phyloP scores from a whole-genome alignment of 2,113 vertebrate species.

The Anolis sagrei region DNA sequence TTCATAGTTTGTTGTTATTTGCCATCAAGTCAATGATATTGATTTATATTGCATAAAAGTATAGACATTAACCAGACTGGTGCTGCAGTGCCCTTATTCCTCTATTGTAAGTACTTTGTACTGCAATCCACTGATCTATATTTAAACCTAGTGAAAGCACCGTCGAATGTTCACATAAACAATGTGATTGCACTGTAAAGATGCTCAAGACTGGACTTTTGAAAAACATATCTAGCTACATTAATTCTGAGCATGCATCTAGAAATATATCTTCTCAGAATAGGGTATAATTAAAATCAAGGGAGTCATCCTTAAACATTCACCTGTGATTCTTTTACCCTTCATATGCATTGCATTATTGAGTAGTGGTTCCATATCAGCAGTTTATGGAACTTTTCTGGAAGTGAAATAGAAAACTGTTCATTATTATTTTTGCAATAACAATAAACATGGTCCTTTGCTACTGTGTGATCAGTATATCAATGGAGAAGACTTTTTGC shows the following conservation, averaged over 20 bases:
- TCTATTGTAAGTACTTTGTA: no score
- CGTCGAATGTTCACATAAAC: no score
- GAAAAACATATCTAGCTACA: no score
- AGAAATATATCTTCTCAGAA: neutral
- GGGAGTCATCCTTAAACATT: no score
- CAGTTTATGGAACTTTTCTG: neutral
- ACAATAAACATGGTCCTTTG: conserved; percentile 12
- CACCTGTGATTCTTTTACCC: no score
- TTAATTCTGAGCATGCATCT: neutral
- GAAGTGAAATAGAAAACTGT: conserved; percentile 26
- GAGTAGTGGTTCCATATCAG: neutral
- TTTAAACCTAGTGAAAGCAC: no score
- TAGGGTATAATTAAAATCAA: neutral
- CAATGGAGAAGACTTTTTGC: neutral
- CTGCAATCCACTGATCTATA: no score
- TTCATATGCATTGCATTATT: no score
- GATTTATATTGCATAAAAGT: neutral
- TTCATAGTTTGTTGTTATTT: conserved; percentile 32
- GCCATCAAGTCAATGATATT: neutral
- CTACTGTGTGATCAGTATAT: neutral
- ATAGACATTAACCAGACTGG: neutral
- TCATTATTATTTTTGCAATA: neutral
- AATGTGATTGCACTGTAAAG: no score
- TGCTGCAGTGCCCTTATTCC: neutral
- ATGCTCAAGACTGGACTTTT: no score